Conservation (phyloP, 2,888 invertebrate species). For the Drosophila subsilvestris region DNA sequence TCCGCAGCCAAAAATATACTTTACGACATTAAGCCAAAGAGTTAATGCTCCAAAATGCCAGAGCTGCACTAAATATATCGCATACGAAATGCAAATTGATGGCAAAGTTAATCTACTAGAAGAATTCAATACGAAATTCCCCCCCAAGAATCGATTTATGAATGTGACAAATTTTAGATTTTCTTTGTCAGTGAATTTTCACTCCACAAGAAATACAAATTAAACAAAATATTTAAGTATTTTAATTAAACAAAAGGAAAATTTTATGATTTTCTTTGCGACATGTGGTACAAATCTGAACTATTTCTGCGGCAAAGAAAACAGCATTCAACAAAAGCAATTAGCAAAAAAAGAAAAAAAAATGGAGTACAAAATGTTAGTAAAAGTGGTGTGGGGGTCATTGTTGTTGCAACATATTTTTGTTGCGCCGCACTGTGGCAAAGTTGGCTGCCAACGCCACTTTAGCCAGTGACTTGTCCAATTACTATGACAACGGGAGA, state of each 20-base stretch:
- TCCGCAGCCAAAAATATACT: slow-evolving; percentile 24
- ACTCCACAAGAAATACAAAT: slow-evolving; percentile 30
- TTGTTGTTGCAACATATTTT: slow-evolving; percentile 29
- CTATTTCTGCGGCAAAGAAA: slow-evolving; percentile 28
- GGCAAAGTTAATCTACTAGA: slow-evolving; percentile 29
- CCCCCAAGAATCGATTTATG: no score
- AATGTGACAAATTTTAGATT: slow-evolving; percentile 13
- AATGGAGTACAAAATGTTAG: slow-evolving; percentile 41
- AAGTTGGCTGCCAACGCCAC: slow-evolving; percentile 66
- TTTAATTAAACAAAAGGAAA: slow-evolving; percentile 74
- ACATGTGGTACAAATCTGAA: slow-evolving; percentile 21
- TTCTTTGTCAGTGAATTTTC: slow-evolving; percentile 2
- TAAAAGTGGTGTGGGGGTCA: slow-evolving; percentile 32
- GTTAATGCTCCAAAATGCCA: slow-evolving; percentile 37
- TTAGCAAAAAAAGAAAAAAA: slow-evolving; percentile 28
- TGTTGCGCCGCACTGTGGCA: slow-evolving; percentile 26
- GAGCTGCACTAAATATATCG: background rate
- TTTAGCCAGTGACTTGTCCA: slow-evolving; percentile 77
- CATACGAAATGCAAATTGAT: slow-evolving; percentile 35
- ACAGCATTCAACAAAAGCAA: slow-evolving; percentile 70
- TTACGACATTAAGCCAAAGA: slow-evolving; percentile 48
- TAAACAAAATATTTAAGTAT: slow-evolving; percentile 47
- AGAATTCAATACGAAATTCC: slow-evolving; percentile 11
- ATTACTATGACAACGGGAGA: slow-evolving; percentile 70
- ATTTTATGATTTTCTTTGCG: slow-evolving; percentile 49